Percentiles rank a stretch among this genome's conserved stretches.
These are phyloP conservation scores for Eugnorisma glareosa DNA, from an alignment of 2,888 invertebrate genomes.

Conservation along the genomic window DNA sequence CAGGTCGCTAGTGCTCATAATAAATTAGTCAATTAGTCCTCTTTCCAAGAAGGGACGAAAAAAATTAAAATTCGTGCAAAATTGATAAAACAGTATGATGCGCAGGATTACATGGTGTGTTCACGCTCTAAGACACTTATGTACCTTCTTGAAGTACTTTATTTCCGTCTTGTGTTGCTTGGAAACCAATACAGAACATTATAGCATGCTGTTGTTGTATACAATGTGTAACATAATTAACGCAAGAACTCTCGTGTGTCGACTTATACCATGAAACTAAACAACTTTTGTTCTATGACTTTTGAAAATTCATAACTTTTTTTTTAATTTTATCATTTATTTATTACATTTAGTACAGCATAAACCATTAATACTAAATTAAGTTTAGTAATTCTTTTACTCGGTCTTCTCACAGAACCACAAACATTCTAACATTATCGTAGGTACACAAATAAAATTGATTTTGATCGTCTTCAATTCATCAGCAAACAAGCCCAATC, in stretches of 20 bases:
- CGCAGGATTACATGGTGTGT: slow-evolving; percentile 32
- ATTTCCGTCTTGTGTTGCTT: slow-evolving; percentile 88
- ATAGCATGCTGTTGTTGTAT: slow-evolving; percentile 35
- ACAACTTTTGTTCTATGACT: not conserved
- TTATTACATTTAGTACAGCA: too few relatives aligned
- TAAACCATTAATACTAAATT: too few relatives aligned
- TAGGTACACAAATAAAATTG: too few relatives aligned
- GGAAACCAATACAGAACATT: slow-evolving; percentile 72
- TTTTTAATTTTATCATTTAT: too few relatives aligned
- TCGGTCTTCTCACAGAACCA: too few relatives aligned
- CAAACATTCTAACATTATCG: too few relatives aligned
- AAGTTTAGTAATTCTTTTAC: too few relatives aligned
- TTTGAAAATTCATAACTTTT: not conserved
- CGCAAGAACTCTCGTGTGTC: not conserved
- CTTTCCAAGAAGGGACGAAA: not conserved
- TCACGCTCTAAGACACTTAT: slow-evolving; percentile 39
- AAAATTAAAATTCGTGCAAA: slow-evolving; percentile 20
- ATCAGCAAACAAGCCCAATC: too few relatives aligned
- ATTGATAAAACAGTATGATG: slow-evolving; percentile 28
- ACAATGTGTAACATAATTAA: not conserved
- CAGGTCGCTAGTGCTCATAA: too few relatives aligned
- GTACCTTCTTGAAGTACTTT: slow-evolving; percentile 89
- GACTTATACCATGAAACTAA: not conserved
- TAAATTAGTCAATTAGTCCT: not conserved
- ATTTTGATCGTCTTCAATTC: too few relatives aligned